Evolutionary conservation across 2,888 invertebrate genomes (phyloP), one percentile per base, ranked within the genome.

Genomic region (Rhamnusium bicolor): DNA sequence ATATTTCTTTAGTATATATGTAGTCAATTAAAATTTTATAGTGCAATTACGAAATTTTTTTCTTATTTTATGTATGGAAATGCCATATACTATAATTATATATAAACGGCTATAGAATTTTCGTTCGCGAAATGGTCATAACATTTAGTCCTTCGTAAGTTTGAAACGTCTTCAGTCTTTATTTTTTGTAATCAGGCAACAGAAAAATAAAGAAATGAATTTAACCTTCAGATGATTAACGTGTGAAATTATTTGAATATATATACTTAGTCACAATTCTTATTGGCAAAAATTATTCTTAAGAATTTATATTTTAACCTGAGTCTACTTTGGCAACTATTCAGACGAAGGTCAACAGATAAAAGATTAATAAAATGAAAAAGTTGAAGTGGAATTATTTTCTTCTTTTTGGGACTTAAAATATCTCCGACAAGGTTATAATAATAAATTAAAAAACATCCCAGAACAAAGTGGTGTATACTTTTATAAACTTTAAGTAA

Each of bases 341-440:
- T 65, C 65, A 53, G 53, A 65, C 65, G 65, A 65, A 65, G 65
- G 65, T 65, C 53, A 32, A 27, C 51, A 27, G 58, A 58, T 53
- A 65, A 62, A 65, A 53, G 65, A 53, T 51, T 65, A 27, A 29
- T 24, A 63, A 49, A 46, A 63, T 24, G 49, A 49, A 27, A 51
- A 63, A 63, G 62, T 63, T 32, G 32, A 32, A 14, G 62, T 49
- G 24, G 29, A 51, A 47, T 53, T 14, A 14, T 27, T 63, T 65
- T 65, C 65, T 65, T 65, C 65, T 18, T 65, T 65, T 65, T 65
- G 65, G 65, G 65, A 65, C 65, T 65, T 10, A 24, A 65, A 65
- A 65, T 65, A 53, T 51, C 65, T 18, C 51, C 53, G 27, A 16
- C 65, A 65, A 65, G 65, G 65, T 65, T 65, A 65, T 16, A 29